Evolutionary conservation across 2,888 invertebrate species (phyloP), one percentile per base, ranked within the genome.

Genomic region (Stenolophus ochropezus): DNA sequence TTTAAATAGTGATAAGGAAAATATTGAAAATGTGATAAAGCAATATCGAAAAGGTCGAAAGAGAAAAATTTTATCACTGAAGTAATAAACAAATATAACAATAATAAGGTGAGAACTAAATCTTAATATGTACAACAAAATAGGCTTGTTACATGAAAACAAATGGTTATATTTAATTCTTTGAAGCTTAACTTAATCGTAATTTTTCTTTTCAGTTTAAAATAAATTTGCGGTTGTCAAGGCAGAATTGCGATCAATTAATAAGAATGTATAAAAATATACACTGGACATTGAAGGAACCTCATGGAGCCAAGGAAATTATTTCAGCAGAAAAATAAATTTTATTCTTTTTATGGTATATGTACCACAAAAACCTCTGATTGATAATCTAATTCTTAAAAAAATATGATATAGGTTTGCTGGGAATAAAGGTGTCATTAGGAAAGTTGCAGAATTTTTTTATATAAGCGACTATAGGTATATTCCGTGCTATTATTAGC

Each of bases 151-250:
- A n/a, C n/a, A n/a, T n/a, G n/a, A n/a, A n/a, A n/a, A n/a, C n/a
- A n/a, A n/a, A n/a, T n/a, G n/a, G n/a, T n/a, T n/a, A n/a, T n/a
- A n/a, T n/a, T n/a, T n/a, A n/a, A n/a, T n/a, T n/a, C n/a, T n/a
- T n/a, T n/a, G n/a, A n/a, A n/a, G n/a, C n/a, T n/a, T n/a, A n/a
- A n/a, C n/a, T n/a, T n/a, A n/a, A n/a, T n/a, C n/a, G n/a, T n/a
- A n/a, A n/a, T n/a, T n/a, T n/a, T n/a, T n/a, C n/a, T 42, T 53
- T 53, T 53, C n/a, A 58, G 58, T 58, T 58, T 18, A 5, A 16
- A 58, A 21, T 18, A 18, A 58, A 4, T 18, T 58, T 58, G 6
- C 18, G 58, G n/a, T 58, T 58, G n/a, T 5, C 18, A 8, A 5
- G 58, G 2, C 14, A 2, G 20, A 58, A 16, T 6, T 53, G 33